These are phyloP conservation scores for Leptopilina drosophilae DNA, from an alignment of 2,888 invertebrate genomes.

Conservation along the genomic window DNA sequence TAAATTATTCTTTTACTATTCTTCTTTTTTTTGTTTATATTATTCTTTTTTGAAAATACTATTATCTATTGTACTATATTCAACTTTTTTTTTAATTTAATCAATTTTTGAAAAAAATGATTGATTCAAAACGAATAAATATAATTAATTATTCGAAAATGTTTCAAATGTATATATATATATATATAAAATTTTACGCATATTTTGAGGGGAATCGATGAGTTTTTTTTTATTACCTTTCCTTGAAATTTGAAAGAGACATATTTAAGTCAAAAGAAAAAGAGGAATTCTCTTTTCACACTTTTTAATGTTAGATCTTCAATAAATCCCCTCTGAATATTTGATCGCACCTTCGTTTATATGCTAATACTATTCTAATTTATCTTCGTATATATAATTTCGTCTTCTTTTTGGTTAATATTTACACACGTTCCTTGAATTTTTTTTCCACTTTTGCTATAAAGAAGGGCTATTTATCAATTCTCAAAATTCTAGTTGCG, in stretches of 20 bases:
- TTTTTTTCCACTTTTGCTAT: constrained; percentile 36
- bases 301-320: constrained; percentile 27
- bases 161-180: too few species aligned
- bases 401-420: constrained; percentile 50
- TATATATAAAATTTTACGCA: too few species aligned
- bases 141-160: too few species aligned
- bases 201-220: neutral
- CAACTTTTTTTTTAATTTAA: too few species aligned
- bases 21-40: too few species aligned
- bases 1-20: too few species aligned
- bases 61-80: too few species aligned
- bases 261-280: neutral
- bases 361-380: constrained; percentile 69
- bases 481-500: too few species aligned
- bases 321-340: constrained; percentile 15
- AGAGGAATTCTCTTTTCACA: constrained; percentile 27
- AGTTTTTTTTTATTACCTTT: neutral
- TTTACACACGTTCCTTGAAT: constrained; percentile 58
- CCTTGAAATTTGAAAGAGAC: neutral
- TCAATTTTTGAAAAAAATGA: too few species aligned
- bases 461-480: too few species aligned
- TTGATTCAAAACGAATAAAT: too few species aligned
- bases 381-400: constrained; percentile 64
- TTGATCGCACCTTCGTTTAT: constrained; percentile 62
- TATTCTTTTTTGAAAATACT: too few species aligned